A percentile compares a stretch with the other conserved stretches of the same genome.
These are phyloP conservation scores for Myzus persicae DNA, from an alignment of 1,140 invertebrate species.

Conservation along the genomic window DNA sequence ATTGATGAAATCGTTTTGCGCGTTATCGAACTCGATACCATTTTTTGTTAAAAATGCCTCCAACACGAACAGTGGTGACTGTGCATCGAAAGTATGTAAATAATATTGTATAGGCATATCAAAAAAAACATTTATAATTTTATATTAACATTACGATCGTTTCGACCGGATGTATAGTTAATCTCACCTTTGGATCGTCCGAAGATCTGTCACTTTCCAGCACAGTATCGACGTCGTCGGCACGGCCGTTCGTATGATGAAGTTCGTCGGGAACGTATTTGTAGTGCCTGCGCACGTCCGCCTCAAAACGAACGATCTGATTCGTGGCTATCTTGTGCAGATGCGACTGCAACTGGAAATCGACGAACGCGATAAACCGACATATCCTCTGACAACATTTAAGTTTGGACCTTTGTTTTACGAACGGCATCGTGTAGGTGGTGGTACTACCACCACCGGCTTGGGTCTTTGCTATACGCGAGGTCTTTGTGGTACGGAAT, in stretches of 20 bases:
- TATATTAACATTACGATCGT: neutral
- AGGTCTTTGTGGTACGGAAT: neutral
- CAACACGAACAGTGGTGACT: conserved; percentile 12
- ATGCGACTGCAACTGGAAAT: conserved; percentile 8
- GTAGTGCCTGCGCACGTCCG: neutral
- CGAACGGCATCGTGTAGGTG: neutral
- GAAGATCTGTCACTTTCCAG: neutral
- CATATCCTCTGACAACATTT: conserved; percentile 34
- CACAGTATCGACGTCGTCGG: neutral
- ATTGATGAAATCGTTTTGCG: neutral
- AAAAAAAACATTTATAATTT: neutral
- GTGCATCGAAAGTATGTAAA: neutral
- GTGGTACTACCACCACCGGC: neutral
- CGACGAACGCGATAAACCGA: neutral
- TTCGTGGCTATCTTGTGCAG: conserved; percentile 18
- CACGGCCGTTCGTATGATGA: neutral
- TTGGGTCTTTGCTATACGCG: neutral
- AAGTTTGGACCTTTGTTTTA: conserved; percentile 21
- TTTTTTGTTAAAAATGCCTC: neutral
- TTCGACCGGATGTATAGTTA: neutral
- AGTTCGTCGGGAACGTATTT: conserved; percentile 6
- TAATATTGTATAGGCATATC: neutral
- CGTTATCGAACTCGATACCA: conserved; percentile 15
- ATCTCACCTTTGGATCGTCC: conserved; percentile 36
- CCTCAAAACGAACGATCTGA: conserved; percentile 12